Base-by-base conservation (phyloP, 1,140 invertebrate species). In the Nilaparvata lugens region DNA sequence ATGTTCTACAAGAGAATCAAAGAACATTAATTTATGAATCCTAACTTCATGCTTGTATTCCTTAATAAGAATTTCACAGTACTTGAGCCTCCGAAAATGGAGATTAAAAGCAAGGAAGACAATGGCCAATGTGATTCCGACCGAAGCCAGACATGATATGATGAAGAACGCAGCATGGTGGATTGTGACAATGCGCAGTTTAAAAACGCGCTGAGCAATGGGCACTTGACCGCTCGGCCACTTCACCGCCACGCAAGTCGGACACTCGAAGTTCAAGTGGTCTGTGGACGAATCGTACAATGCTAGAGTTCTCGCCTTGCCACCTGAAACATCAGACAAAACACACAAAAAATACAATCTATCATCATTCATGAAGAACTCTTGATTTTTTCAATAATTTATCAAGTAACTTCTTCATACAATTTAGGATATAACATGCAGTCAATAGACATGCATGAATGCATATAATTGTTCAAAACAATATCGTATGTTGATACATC, bases 61-160 rank as follows among this genome's bases (percentile, higher is more conserved):
- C n/a, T n/a, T n/a, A n/a, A n/a, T n/a, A n/a, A n/a, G n/a, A n/a
- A n/a, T n/a, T n/a, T 35, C 13, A 4, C 2, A 4, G 31, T 80
- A 93, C 88, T 91, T 93, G 69, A 89, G 80, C 69, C 87, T 86
- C 58, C 91, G 79, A 74, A 92, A 91, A 74, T 90, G 87, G 52
- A 94, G 77, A 75, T 94, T 95, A 72, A 94, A 93, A 35, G 82
- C 83, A 19, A 95, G 76, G 70, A 93, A 94, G 4, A 81, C 79
- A 4, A 89, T 71, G 5, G 91, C 86, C 21, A 91, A 69, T 0
- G 83, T 75, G n/a, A 94, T 86, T 1, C 91, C 91, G 54, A 88
- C 73, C 13, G 79, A 78, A 19, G 90, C 86, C 2, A 92, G 71
- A 43, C 81, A 81, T 2, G 84, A 80, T 21, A 89, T 79, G 19